These are phyloP conservation scores for Acanthiza pusilla DNA, from an alignment of 2,797 vertebrate species.

Conservation along the genomic window DNA sequence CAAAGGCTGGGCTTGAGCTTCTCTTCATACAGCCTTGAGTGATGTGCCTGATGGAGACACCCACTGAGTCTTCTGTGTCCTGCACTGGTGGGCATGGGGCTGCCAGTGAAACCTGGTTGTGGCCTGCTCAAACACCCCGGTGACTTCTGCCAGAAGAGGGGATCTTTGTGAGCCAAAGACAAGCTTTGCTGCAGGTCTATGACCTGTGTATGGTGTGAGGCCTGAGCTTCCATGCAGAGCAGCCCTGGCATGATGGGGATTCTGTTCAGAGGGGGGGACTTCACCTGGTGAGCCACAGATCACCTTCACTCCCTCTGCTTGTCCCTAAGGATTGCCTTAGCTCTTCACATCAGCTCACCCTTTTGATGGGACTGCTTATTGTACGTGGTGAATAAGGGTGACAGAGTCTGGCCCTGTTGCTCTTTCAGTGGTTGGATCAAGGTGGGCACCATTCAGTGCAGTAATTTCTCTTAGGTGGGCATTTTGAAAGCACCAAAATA, in stretches of 20 bases:
- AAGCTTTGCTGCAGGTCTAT: not conserved
- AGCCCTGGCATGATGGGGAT: not conserved
- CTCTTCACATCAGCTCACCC: not conserved
- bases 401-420: not conserved
- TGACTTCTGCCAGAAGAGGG: not conserved
- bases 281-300: not conserved
- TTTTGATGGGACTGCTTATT: not conserved
- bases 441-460: not conserved
- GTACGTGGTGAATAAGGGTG: not conserved
- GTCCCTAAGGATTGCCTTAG: not conserved
- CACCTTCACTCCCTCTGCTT: not conserved
- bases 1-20: not conserved
- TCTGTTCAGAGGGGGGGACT: not conserved
- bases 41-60: not conserved
- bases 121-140: not conserved
- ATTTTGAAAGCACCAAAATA: not conserved
- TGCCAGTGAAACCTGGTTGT: not conserved
- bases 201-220: rapidly evolving
- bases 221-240: not conserved
- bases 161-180: not conserved
- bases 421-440: not conserved
- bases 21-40: not conserved
- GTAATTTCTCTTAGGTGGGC: not conserved
- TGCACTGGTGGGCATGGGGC: not conserved
- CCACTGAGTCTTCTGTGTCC: not conserved